These are phyloP conservation scores for Octonoba sinensis DNA, from an alignment of 2,888 invertebrate genomes.

Conservation along the genomic window DNA sequence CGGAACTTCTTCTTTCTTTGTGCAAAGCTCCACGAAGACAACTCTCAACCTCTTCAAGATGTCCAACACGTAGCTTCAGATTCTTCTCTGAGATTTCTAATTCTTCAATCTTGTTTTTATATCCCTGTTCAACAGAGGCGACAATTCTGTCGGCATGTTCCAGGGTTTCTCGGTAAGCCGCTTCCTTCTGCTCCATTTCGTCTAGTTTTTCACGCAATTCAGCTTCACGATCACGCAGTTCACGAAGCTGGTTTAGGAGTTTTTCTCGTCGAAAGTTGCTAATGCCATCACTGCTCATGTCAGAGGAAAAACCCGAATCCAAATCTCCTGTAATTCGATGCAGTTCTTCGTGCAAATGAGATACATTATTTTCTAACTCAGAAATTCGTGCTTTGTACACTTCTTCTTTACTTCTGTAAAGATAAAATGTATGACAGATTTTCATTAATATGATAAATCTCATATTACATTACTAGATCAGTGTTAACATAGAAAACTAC, in stretches of 20 bases:
- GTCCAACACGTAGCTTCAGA: conserved; percentile 37
- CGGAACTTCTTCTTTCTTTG: conserved; percentile 47
- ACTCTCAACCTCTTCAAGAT: conserved; percentile 57
- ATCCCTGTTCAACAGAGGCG: conserved; percentile 65
- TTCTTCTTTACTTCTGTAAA: conserved; percentile 49
- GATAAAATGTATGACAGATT: too few species aligned
- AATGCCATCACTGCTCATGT: conserved; percentile 18
- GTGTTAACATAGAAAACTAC: too few species aligned
- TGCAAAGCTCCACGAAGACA: conserved; percentile 44
- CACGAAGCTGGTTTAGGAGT: conserved; percentile 36
- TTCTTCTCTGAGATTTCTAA: conserved; percentile 58
- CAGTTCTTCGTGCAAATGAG: conserved; percentile 55
- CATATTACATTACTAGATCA: too few species aligned
- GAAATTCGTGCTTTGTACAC: conserved; percentile 58
- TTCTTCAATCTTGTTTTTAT: conserved; percentile 65
- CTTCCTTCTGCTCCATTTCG: conserved; percentile 64
- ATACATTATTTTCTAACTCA: conserved; percentile 57
- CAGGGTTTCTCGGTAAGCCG: conserved; percentile 66
- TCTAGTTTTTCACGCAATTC: conserved; percentile 68
- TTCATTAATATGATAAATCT: too few species aligned
- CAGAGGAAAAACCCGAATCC: conserved; percentile 33
- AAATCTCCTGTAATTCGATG: conserved; percentile 40
- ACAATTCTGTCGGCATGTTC: conserved; percentile 67
- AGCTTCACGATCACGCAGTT: conserved; percentile 69
- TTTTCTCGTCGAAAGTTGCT: conserved; percentile 34